Percentiles rank a stretch among this genome's conserved stretches.
These are phyloP conservation scores for Drosophila burlai DNA, from an alignment of 1,140 invertebrate genomes.

Conservation along the genomic window DNA sequence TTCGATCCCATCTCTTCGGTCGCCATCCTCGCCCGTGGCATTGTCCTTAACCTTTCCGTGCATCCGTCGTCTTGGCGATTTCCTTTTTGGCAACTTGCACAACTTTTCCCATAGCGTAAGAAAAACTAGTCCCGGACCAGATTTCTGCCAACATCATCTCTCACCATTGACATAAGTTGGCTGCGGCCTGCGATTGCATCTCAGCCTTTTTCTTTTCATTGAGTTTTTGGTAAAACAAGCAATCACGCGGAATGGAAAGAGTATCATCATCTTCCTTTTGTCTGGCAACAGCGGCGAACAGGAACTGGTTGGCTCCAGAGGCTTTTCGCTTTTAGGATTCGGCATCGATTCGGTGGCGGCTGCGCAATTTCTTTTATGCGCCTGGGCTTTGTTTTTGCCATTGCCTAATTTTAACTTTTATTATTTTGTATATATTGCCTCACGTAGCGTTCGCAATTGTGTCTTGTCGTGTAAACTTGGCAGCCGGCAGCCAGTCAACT, in stretches of 20 bases:
- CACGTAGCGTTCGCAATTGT: slow-evolving; percentile 56
- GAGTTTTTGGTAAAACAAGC: slow-evolving; percentile 25
- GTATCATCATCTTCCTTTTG: slow-evolving; percentile 77
- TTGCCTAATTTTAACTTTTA: slow-evolving; percentile 73
- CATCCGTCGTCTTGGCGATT: slow-evolving; percentile 56
- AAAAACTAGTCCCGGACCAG: slow-evolving; percentile 59
- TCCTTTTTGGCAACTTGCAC: slow-evolving; percentile 59
- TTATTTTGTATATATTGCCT: slow-evolving; percentile 58
- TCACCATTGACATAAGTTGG: slow-evolving; percentile 68
- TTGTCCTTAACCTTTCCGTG: slow-evolving; percentile 73
- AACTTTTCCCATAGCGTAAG: slow-evolving; percentile 46
- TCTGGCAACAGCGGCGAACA: slow-evolving; percentile 52
- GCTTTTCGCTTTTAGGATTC: slow-evolving; percentile 35
- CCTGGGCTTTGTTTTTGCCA: slow-evolving; percentile 36
- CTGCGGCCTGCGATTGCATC: slow-evolving; percentile 62
- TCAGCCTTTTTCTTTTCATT: slow-evolving; percentile 6
- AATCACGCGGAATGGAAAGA: slow-evolving; percentile 38
- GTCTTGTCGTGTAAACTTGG: slow-evolving; percentile 69
- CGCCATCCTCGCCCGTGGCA: not conserved
- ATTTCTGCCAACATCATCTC: slow-evolving; percentile 63
- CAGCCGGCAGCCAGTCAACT: slow-evolving; percentile 55
- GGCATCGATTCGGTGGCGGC: slow-evolving; percentile 36
- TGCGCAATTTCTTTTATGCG: slow-evolving; percentile 63
- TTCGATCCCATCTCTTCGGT: not conserved
- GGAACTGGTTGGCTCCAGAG: slow-evolving; percentile 60